Percentiles rank a stretch among this genome's conserved stretches.
Conservation (phyloP, 2,888 invertebrate species). For the Metalampra italica region DNA sequence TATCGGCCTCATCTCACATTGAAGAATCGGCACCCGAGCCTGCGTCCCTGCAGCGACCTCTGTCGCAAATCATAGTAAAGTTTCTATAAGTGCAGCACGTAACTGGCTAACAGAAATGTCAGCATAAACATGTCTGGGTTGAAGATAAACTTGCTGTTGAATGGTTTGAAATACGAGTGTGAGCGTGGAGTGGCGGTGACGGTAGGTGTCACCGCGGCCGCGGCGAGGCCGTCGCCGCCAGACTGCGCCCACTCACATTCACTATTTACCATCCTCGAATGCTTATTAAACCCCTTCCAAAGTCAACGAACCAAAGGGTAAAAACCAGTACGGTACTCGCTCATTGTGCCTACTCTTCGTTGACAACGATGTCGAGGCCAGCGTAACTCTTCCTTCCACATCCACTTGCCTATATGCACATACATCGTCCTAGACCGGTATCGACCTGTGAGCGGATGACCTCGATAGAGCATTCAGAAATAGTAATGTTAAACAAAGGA, state of each 20-base stretch:
- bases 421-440: conserved; percentile 13
- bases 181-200: conserved; percentile 30
- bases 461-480: conserved; percentile 49
- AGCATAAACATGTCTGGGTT: conserved; percentile 52
- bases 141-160: conserved; percentile 54
- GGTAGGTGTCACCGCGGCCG: conserved; percentile 35
- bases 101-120: conserved; percentile 43
- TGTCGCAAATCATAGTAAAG: conserved; percentile 43
- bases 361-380: background rate
- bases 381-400: conserved; percentile 2
- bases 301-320: conserved; percentile 1
- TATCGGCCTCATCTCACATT: conserved; percentile 33
- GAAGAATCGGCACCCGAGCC: conserved; percentile 39
- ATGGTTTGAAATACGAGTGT: conserved; percentile 53
- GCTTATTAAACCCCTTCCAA: conserved; percentile 2
- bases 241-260: conserved; percentile 26
- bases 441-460: conserved; percentile 29
- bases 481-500: conserved; percentile 25
- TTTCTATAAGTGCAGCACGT: conserved; percentile 33
- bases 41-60: conserved; percentile 24
- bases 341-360: background rate
- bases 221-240: conserved; percentile 17
- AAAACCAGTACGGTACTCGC: background rate
- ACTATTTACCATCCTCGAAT: conserved; percentile 7
- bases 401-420: background rate